phyloP scores from a whole-genome alignment of 1,140 invertebrate species.

The Nilaparvata lugens region DNA sequence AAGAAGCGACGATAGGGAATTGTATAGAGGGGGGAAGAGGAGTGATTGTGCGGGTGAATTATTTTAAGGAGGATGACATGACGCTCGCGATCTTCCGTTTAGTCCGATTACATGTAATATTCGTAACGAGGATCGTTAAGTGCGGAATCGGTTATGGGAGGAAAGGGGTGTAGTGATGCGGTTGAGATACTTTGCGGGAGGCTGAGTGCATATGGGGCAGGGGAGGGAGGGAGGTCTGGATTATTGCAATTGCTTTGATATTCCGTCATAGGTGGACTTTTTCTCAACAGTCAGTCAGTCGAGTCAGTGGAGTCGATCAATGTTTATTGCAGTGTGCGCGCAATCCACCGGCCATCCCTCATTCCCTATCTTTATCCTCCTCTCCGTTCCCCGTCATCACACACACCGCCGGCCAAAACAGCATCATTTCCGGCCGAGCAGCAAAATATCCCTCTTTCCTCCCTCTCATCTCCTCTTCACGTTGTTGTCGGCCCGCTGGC shows the following conservation, averaged over 20 bases:
- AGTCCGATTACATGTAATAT: background rate
- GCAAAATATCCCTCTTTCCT: background rate
- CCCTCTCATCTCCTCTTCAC: background rate
- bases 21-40: too few species aligned
- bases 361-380: background rate
- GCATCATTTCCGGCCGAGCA: background rate
- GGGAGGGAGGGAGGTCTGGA: background rate
- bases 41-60: too few species aligned
- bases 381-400: background rate
- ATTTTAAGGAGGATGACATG: too few species aligned
- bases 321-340: constrained; percentile 2
- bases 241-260: constrained; percentile 6
- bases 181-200: background rate
- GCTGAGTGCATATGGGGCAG: background rate
- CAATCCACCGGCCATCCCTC: background rate
- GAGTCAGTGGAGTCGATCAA: background rate
- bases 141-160: background rate
- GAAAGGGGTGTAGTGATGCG: background rate
- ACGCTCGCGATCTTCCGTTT: too few species aligned
- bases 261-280: background rate
- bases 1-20: too few species aligned
- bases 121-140: constrained; percentile 1
- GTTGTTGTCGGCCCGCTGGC: background rate
- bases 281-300: background rate
- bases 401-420: background rate